Conservation (phyloP, 2,888 invertebrate species). For the Empis stercorea region DNA sequence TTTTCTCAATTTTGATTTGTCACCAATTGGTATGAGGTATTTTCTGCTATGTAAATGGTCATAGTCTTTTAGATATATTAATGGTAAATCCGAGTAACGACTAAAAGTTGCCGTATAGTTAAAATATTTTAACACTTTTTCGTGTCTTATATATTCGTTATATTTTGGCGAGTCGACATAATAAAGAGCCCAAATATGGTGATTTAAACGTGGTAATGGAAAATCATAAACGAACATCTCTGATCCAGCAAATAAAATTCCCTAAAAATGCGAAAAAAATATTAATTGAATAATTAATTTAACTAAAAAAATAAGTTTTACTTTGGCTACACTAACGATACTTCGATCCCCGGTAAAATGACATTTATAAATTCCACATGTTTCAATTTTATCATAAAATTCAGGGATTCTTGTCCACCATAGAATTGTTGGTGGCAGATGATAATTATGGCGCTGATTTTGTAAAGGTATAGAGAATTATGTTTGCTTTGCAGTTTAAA, state of each 20-base stretch:
- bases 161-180: slow-evolving; percentile 86
- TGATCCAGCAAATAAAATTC: slow-evolving; percentile 66
- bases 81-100: slow-evolving; percentile 57
- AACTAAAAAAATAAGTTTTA: not conserved
- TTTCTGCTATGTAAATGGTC: slow-evolving; percentile 42
- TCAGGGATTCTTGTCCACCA: slow-evolving; percentile 14
- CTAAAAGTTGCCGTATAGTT: slow-evolving; percentile 72
- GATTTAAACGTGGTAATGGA: too few relatives aligned
- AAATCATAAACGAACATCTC: slow-evolving; percentile 49
- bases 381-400: slow-evolving; percentile 5
- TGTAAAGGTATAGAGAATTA: too few relatives aligned
- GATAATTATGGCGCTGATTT: too few relatives aligned
- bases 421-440: too few relatives aligned
- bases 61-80: slow-evolving; percentile 52
- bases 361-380: slow-evolving; percentile 20
- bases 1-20: slow-evolving; percentile 38
- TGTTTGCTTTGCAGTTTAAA: too few relatives aligned
- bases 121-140: slow-evolving; percentile 51
- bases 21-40: slow-evolving; percentile 42
- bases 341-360: slow-evolving; percentile 17
- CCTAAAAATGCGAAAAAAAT: slow-evolving; percentile 35
- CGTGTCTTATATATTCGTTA: slow-evolving; percentile 51
- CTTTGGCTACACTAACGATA: slow-evolving; percentile 7
- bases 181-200: slow-evolving; percentile 58
- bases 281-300: not conserved